Base-by-base conservation (phyloP, 2,797 vertebrate species). In the Cyclura pinguis region DNA sequence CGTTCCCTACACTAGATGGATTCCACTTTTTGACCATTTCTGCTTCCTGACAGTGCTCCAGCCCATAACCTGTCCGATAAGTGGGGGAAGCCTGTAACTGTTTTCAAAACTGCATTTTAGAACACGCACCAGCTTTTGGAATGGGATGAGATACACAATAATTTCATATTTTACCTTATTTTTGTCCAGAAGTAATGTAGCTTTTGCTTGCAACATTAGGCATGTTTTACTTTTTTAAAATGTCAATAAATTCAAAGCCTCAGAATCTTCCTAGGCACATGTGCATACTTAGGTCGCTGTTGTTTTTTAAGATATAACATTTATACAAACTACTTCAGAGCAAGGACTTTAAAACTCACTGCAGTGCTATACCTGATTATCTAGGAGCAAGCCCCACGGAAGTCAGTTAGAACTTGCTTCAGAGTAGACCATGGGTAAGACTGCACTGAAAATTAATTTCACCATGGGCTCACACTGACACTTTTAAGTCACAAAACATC, bases 401-500 rank as follows among this genome's bases (percentile, higher is more conserved):
- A 35, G 64, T 24, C 57, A 32, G 80, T 52, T 32, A 20, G 59
- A 62, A 22, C 59, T 62, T 62, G 20, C 59, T 62, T 22, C 59
- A 22, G 59, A 62, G 59, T 62, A 22, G 59, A 62, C 59, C 0
- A 22, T 1, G 20, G 20, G 20, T 62, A 22, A 62, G 59, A 62
- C 20, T 62, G 59, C 59, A 62, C 20, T 62, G 35, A 22, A 72
- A 55, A 88, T 81, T 73, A 38, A 80, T 81, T 81, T 72, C 80
- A 88, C 16, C 64, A 72, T 32, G 20, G 42, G 77, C 32, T 38
- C 69, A 57, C 7, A 72, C 24, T 38, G n/a, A 80, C 38, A 13
- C 42, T 0, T 73, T 85, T 24, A 18, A 35, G 24, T 16, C 10
- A 1, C 3, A n/a, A 16, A 73, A n/a, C 0, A 0, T 6, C 2